Conservation (phyloP, 2,888 invertebrate species). For the Amorpha juglandis region DNA sequence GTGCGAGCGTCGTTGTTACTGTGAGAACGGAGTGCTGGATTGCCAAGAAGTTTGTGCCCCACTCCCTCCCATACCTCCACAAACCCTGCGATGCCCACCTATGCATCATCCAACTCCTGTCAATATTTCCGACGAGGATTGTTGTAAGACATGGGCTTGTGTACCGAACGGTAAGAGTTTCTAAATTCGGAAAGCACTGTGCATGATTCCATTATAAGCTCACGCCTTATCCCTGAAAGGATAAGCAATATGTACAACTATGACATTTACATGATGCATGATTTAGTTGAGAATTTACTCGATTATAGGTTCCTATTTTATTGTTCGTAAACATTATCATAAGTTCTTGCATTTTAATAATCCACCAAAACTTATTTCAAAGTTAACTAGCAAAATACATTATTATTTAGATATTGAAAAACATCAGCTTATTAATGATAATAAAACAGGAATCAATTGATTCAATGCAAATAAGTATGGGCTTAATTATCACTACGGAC, state of each 20-base stretch:
- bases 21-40: conserved; percentile 93
- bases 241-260: not conserved
- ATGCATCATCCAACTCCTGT: conserved; percentile 86
- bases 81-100: conserved; percentile 88
- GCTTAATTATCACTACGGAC: conserved; percentile 13
- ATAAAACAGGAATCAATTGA: not conserved
- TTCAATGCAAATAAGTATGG: conserved; percentile 26
- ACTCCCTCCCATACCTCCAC: conserved; percentile 90
- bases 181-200: not conserved
- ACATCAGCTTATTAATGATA: not conserved
- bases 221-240: not conserved
- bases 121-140: conserved; percentile 89
- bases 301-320: not conserved
- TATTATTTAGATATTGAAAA: not conserved
- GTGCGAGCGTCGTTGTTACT: conserved; percentile 93
- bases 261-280: not conserved
- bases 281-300: not conserved
- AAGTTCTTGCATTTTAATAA: not conserved
- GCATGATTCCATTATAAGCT: conserved; percentile 2
- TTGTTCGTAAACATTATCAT: not conserved
- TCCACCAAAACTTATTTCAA: not conserved
- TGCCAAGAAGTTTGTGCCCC: conserved; percentile 93
- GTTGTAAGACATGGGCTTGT: conserved; percentile 92
- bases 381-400: not conserved
- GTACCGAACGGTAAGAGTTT: conserved; percentile 63